Conservation (phyloP, 92 coral and sea anemone genomes). For the Umimayanthus kanabou region DNA sequence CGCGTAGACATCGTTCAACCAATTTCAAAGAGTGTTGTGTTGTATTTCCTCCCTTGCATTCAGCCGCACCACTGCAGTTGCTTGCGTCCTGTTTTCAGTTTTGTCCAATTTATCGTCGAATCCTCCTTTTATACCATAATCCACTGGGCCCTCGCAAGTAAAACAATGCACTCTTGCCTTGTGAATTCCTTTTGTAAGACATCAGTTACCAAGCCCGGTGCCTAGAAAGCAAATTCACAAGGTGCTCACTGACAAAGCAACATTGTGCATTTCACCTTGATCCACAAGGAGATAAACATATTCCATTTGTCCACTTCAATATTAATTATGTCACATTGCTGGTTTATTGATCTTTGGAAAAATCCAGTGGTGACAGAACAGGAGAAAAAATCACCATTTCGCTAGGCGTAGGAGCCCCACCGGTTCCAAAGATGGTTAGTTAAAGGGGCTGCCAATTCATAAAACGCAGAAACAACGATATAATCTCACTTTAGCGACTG, state of each 20-base stretch:
- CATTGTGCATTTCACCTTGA: constrained; percentile 49
- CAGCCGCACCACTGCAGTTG: constrained; percentile 40
- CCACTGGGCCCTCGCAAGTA: constrained; percentile 22
- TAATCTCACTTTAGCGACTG: constrained; percentile 32
- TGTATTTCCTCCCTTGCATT: constrained; percentile 33
- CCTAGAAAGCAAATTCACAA: constrained; percentile 35
- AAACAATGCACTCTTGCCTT: constrained; percentile 41
- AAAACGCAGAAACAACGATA: background rate
- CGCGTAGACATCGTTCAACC: constrained; percentile 37
- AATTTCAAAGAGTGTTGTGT: constrained; percentile 12
- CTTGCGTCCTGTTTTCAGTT: constrained; percentile 16
- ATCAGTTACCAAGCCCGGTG: constrained; percentile 13
- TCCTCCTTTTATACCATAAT: constrained; percentile 50
- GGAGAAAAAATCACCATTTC: constrained; percentile 26
- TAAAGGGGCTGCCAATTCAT: background rate
- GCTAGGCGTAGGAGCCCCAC: background rate
- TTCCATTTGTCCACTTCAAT: constrained; percentile 68
- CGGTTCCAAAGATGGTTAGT: background rate
- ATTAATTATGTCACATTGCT: constrained; percentile 73
- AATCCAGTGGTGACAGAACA: constrained; percentile 46
- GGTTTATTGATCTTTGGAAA: constrained; percentile 70
- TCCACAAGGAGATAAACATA: constrained; percentile 41
- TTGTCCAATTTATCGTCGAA: background rate
- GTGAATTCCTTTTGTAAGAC: constrained; percentile 44
- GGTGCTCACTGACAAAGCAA: constrained; percentile 35